Evolutionary conservation across 2,888 invertebrate genomes (phyloP).

Genomic region (Drymonia ruficornis): DNA sequence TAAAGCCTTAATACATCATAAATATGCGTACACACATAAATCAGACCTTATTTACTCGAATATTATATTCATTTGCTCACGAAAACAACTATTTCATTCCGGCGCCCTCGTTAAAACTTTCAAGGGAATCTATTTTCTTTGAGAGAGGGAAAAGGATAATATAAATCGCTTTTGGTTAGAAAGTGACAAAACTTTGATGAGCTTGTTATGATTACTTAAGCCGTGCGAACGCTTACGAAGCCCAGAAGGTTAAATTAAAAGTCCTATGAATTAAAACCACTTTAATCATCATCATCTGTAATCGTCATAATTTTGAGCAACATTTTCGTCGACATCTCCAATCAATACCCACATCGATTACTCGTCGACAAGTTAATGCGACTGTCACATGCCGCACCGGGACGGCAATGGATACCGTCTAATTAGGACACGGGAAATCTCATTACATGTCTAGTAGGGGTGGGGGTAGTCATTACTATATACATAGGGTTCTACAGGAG

Average conservation of each 20-base stretch:
- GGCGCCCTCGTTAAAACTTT: background rate
- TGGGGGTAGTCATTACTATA: constrained; percentile 13
- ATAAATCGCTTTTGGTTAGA: background rate
- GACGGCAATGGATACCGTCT: constrained; percentile 39
- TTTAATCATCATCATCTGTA: too few relatives aligned
- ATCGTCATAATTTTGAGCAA: too few relatives aligned
- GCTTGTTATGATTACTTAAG: too few relatives aligned
- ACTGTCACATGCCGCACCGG: constrained; percentile 38
- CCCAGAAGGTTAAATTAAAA: too few relatives aligned
- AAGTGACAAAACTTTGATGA: background rate
- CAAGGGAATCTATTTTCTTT: background rate
- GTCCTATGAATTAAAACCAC: too few relatives aligned
- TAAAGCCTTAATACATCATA: constrained; percentile 54
- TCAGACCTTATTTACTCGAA: constrained; percentile 38
- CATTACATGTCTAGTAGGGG: constrained; percentile 33
- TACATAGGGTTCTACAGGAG: background rate
- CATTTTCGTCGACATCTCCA: background rate
- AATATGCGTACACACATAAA: constrained; percentile 45
- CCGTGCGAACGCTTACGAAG: too few relatives aligned
- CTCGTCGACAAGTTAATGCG: constrained; percentile 54
- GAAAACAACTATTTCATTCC: constrained; percentile 2
- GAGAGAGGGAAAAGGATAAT: background rate
- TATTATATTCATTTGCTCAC: constrained; percentile 12
- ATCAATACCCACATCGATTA: constrained; percentile 16
- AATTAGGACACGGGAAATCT: constrained; percentile 47